Percentiles rank a stretch among this genome's conserved stretches.
Conservation (phyloP, 2,888 invertebrate species). For the Amphipyra berbera region DNA sequence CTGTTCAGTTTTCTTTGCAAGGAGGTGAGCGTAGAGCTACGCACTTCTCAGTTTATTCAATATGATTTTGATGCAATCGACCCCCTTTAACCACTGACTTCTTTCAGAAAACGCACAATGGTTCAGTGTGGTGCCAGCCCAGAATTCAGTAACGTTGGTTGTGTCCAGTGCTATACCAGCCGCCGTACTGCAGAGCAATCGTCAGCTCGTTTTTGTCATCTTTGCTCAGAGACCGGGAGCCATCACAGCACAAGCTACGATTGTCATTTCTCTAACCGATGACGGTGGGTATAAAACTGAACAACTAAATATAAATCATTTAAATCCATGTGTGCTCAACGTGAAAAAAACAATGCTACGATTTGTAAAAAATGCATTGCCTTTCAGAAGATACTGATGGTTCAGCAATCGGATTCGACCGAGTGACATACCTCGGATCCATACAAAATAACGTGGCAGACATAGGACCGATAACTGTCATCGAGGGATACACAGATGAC, state of each 20-base stretch:
- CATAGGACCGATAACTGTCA: constrained; percentile 57
- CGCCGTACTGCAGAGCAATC: constrained; percentile 52
- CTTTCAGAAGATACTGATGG: constrained; percentile 18
- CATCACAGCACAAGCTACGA: constrained; percentile 44
- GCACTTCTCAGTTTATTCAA: constrained; percentile 11
- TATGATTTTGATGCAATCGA: background rate
- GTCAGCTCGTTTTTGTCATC: constrained; percentile 54
- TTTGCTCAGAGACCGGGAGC: constrained; percentile 50
- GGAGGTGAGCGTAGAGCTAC: background rate
- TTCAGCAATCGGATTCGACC: constrained; percentile 1
- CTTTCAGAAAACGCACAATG: constrained; percentile 46
- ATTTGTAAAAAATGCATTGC: no score
- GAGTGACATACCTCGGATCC: constrained; percentile 40
- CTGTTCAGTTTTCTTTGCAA: no score
- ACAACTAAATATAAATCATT: background rate
- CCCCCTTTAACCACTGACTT: background rate
- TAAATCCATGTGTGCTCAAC: no score
- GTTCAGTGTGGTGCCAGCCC: constrained; percentile 37
- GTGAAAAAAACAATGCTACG: no score
- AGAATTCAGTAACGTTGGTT: constrained; percentile 42
- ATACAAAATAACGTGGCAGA: constrained; percentile 27
- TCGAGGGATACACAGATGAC: constrained; percentile 53
- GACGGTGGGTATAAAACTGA: background rate
- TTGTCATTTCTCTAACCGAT: constrained; percentile 48
- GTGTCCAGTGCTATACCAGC: constrained; percentile 46